Percentiles rank a stretch among this genome's conserved stretches.
These are phyloP conservation scores for Eremophila alpestris DNA, from an alignment of 2,797 vertebrate genomes.

Conservation along the genomic window DNA sequence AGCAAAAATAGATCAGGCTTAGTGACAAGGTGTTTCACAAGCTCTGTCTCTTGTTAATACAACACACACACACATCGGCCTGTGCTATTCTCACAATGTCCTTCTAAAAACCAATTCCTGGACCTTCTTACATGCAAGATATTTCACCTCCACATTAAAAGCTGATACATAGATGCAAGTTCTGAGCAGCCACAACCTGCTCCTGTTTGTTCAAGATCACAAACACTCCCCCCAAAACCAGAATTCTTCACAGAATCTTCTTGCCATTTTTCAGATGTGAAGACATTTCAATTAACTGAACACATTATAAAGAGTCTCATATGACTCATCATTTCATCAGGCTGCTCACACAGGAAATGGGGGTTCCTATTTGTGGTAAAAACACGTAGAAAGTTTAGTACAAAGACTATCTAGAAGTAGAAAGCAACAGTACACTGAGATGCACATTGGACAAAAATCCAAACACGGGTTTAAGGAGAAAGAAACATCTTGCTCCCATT, in stretches of 20 bases:
- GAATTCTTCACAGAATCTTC: neutral
- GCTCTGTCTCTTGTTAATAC: neutral
- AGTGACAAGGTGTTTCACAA: neutral
- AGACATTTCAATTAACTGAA: neutral
- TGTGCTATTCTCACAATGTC: neutral
- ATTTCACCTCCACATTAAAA: neutral
- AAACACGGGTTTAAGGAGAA: neutral
- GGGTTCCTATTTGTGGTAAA: neutral
- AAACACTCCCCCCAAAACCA: neutral
- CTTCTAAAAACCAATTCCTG: neutral
- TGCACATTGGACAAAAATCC: neutral
- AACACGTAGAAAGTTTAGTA: neutral
- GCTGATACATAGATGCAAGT: neutral
- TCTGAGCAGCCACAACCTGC: neutral
- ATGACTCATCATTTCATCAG: neutral
- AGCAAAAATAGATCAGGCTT: neutral
- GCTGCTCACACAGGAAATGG: neutral
- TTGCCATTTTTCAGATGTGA: neutral
- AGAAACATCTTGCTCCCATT: neutral
- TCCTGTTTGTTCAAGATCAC: neutral
- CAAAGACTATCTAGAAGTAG: neutral
- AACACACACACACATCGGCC: neutral
- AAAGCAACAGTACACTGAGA: neutral
- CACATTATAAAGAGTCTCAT: neutral
- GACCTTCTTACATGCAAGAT: neutral